Evolutionary conservation across 2,113 vertebrate genomes (phyloP), one percentile per base, ranked within the genome.

Genomic region (Cygnus buccinator): DNA sequence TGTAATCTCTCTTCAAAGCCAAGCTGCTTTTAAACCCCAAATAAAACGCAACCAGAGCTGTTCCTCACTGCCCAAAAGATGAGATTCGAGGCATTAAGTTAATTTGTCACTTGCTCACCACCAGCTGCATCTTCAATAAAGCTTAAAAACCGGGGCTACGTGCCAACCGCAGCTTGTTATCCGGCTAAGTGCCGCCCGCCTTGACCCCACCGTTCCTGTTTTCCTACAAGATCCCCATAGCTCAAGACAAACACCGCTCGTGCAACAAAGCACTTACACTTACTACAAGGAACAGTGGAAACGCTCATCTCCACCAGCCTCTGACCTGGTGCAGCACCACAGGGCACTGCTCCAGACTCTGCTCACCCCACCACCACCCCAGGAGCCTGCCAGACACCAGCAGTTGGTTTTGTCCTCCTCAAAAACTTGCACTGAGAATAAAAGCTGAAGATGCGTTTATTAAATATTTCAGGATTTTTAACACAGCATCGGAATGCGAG

Each of bases 301-400:
- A 61, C 14, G 15, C 26, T 14, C 63, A 61, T 20, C 43, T 35
- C 33, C 10, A 10, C 11, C 57, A 61, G n/a, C 57, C 41, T 25
- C n/a, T 18, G n/a, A 25, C 33, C 17, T 26, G 55, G 55, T 13
- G 6, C 57, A 48, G 44, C 18, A 44, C 43, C 58, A 19, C 16
- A 46, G 43, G n/a, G 43, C 74, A 77, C 44, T 26, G 19, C 29
- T 48, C 41, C 57, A 37, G 18, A 6, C 23, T 14, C 25, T 8
- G 11, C 74, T 58, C 59, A 76, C 9, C 12, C 33, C 21, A 26
- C 14, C 2, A 11, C 52, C 17, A 4, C 0, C 2, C 46, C 1
- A 11, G 35, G 50, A 43, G 19, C 37, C 59, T 48, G 52, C 23
- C 68, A 58, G 41, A 5, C 4, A 18, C 18, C 33, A 37, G n/a